Evolutionary conservation across 2,113 vertebrate genomes (phyloP).

Genomic region (Oceanites oceanicus): DNA sequence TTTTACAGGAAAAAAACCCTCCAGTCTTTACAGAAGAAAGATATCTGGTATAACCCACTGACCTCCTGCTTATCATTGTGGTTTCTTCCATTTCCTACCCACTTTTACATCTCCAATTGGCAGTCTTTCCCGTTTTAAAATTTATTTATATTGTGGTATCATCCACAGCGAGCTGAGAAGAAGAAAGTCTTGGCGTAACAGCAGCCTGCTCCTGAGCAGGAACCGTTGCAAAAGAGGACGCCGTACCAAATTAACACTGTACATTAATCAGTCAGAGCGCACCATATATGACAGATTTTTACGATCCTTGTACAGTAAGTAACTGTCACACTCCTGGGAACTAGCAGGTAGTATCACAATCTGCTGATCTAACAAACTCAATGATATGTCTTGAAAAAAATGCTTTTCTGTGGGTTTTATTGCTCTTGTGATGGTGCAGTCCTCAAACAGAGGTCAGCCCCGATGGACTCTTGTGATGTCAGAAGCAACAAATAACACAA

Average conservation of each 20-base stretch:
- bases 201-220: slow-evolving; percentile 3
- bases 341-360: neutral
- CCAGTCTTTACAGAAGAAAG: neutral
- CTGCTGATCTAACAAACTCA: neutral
- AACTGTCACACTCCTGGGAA: neutral
- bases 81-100: neutral
- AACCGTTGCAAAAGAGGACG: neutral
- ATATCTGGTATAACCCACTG: neutral
- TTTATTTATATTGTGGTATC: neutral
- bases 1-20: neutral
- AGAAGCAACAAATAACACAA: neutral
- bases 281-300: neutral
- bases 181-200: neutral
- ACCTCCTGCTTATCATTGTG: neutral
- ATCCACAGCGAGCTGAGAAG: neutral
- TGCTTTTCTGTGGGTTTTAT: neutral
- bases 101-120: neutral
- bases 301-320: neutral
- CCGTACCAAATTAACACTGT: neutral
- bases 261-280: neutral
- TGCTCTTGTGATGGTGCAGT: neutral
- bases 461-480: neutral
- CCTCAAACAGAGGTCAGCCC: neutral
- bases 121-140: neutral
- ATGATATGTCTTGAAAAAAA: neutral